Base-by-base conservation (phyloP, 2,888 invertebrate species). In the Aquatica leii region DNA sequence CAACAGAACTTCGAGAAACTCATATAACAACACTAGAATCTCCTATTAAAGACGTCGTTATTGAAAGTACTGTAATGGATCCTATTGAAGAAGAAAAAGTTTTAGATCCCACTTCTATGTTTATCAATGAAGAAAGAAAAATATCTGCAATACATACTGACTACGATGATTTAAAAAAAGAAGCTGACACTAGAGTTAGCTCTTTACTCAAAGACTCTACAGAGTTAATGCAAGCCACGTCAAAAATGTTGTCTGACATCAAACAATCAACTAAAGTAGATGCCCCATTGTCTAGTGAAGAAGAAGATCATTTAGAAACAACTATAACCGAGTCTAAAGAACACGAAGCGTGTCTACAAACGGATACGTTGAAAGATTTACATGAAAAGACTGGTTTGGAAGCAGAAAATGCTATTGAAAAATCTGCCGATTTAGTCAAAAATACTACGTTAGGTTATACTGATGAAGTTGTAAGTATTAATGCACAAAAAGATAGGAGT, bases 21-120 rank as follows among this genome's bases (percentile, higher is more conserved):
- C 90, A 90, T 72, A 90, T 90, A 4, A 90, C 90, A 11, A 90
- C 90, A 2, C 77, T 89, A 4, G 90, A 89, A 71, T 90, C 90
- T 0, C 89, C 90, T 1, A 80, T 85, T 1, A 83, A 83, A 70
- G 87, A 87, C 69, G 84, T 84, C 41, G 78, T 57, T 54, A 14
- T 20, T 18, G 62, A 51, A 43, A 62, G 35, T 15, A 40, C 56
- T 9, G 24, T 54, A 24, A 59, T 59, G 55, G 43, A 34, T n/a
- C 17, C 56, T 20, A 52, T 60, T 15, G 56, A 60, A 48, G 62
- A 62, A 37, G 62, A 62, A 21, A 57, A 54, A 37, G 18, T 37
- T 21, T 12, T 17, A 48, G 57, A 59, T 48, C 37, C 60, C 1
- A 51, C 31, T n/a, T 34, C 61, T 5, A n/a, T 24, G 49, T 65